phyloP scores from a whole-genome alignment of 1,140 invertebrate species.

The Nasonia longicornis region DNA sequence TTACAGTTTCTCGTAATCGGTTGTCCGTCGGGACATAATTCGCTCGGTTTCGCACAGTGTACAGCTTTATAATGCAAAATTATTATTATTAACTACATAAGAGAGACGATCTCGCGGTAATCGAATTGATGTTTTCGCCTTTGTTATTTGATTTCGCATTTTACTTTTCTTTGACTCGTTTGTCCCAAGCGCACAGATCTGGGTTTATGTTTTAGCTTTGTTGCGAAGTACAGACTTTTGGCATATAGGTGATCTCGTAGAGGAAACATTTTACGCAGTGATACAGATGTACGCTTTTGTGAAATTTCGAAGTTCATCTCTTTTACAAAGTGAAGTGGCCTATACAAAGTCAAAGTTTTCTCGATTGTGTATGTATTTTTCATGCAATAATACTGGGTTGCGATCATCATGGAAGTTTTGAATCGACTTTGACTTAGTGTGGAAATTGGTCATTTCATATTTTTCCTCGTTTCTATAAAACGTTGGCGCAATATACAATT shows the following conservation, averaged over 20 bases:
- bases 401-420: not conserved
- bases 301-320: not conserved
- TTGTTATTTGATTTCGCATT: conserved; percentile 16
- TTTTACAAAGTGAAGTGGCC: not conserved
- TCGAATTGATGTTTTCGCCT: not conserved
- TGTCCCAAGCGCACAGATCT: conserved; percentile 10
- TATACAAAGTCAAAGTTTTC: not conserved
- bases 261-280: not conserved
- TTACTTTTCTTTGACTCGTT: conserved; percentile 31
- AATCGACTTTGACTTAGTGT: conserved; percentile 22
- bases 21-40: not conserved
- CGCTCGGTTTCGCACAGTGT: not conserved
- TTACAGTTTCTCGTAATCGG: not conserved
- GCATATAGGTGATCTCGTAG: not conserved
- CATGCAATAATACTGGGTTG: no score
- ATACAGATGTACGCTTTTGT: not conserved
- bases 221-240: not conserved
- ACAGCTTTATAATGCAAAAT: not conserved
- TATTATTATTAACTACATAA: not conserved
- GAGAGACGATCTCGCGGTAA: not conserved
- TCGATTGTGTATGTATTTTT: no score
- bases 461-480: not conserved
- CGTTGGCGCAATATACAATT: not conserved
- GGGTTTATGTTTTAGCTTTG: not conserved
- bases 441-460: conserved; percentile 20